Evolutionary conservation across 2,888 invertebrate genomes (phyloP), one percentile per base, ranked within the genome.

Genomic region (Leucozona laternaria): DNA sequence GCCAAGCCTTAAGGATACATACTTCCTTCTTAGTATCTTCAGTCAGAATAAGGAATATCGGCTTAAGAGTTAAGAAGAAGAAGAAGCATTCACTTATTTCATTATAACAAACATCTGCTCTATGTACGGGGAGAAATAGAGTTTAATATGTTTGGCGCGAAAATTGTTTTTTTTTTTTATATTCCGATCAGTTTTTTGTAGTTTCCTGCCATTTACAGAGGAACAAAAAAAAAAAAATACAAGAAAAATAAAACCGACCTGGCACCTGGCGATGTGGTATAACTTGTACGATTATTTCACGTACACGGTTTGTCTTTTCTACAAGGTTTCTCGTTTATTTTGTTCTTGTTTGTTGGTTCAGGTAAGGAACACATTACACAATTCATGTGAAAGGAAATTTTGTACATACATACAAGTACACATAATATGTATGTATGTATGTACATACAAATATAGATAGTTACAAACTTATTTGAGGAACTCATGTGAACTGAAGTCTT

Each of bases 231-330:
- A 31, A 50, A 48, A 57, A 34, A 8, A 48, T 13, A n/a, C n/a
- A n/a, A n/a, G n/a, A 31, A 64, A 64, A 64, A 48, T 20, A 48
- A 62, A 66, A 57, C 15, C 71, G 66, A 76, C 64, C 76, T 58
- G 80, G 76, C 84, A 85, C 80, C 84, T 85, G 84, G 84, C 45
- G 45, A 78, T 81, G 81, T 73, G 72, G 77, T 78, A 48, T 68
- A 78, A 81, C 85, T 60, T 77, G 81, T 77, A 85, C 66, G 73
- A 79, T 79, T 70, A 70, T 50, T 72, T 77, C 40, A 64, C 79
- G 55, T 57, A 58, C 70, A 43, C 17, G 28, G 31, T 40, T 20
- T 40, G 45, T 45, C 31, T 45, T 31, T 28, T 37, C 31, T 79
- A 4, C 28, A 13, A 20, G 43, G 25, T 48, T 31, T 37, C 34